Base-by-base conservation (phyloP, 2,797 vertebrate genomes). In the Falco biarmicus region DNA sequence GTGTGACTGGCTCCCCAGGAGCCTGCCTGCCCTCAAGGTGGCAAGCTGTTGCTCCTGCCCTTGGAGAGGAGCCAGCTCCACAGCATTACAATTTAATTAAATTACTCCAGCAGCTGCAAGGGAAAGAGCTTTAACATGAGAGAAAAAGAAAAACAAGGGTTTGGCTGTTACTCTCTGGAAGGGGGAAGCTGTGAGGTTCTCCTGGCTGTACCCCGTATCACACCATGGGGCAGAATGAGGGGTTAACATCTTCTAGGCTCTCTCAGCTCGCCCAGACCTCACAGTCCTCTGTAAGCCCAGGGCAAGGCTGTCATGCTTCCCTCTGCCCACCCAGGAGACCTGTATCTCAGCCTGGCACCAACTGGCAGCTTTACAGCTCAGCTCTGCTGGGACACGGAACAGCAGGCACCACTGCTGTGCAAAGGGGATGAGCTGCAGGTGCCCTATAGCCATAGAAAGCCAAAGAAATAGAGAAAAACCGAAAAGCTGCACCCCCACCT, bases 11-110 rank as follows among this genome's bases (percentile, higher is more conserved):
- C 84, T 84, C 71, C 66, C 76, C 2, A 0, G 47, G 80, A 85
- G 89, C 74, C 75, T 65, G 65, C 89, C 80, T 93, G 94, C 95
- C 96, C 94, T 85, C 2, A 56, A 78, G 94, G 95, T 78, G 86
- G 68, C 86, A 85, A 93, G 92, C 89, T 92, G 94, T 17, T 93
- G 70, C 95, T 97, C 31, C 91, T 93, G 95, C 89, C 94, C 82
- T 90, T 95, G 96, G 95, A 90, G 61, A 60, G n/a, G 9, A 92
- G 89, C 96, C 93, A 96, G 84, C 74, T 47, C 45, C 3, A 0
- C 48, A 80, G 89, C 89, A 86, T 60, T 75, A 78, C 50, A 9
- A 13, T 75, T 87, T 90, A 95, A 95, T 95, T 95, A 88, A 94
- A 93, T 92, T n/a, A 13, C 71, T 61, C 56, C 66, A 56, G 87